Evolutionary conservation across 2,113 vertebrate genomes (phyloP).

Genomic region (Gopherus flavomarginatus): DNA sequence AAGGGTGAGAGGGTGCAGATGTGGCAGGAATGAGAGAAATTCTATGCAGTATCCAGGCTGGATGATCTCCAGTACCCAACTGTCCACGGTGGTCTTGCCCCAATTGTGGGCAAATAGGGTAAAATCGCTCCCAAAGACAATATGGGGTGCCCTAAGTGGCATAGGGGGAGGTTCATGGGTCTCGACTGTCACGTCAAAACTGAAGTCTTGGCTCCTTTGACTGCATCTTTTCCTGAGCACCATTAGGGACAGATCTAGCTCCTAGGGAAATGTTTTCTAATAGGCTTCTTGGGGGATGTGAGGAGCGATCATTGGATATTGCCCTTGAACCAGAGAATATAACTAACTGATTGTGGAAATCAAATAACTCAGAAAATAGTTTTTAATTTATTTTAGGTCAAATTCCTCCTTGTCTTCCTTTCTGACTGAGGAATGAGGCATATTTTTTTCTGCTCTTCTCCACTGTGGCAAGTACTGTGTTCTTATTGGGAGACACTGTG

Average conservation of each 20-base stretch:
- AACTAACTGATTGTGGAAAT: not conserved
- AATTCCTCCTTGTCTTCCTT: not conserved
- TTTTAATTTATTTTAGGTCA: not conserved
- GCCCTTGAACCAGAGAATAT: not conserved
- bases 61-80: too few species aligned
- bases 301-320: not conserved
- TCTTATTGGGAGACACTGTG: not conserved
- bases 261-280: not conserved
- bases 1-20: too few species aligned
- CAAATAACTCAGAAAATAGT: too few species aligned
- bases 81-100: too few species aligned
- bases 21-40: too few species aligned
- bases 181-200: too few species aligned
- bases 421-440: not conserved
- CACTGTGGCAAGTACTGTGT: not conserved
- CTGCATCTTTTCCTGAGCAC: not conserved
- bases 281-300: too few species aligned
- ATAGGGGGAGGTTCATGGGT: too few species aligned
- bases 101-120: too few species aligned
- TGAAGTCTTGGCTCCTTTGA: not conserved
- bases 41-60: too few species aligned
- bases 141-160: too few species aligned
- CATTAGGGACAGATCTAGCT: not conserved
- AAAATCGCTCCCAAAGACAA: too few species aligned
- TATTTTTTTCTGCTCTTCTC: not conserved